phyloP scores from a whole-genome alignment of 2,888 invertebrate genomes.

The Drosophila neotestacea region DNA sequence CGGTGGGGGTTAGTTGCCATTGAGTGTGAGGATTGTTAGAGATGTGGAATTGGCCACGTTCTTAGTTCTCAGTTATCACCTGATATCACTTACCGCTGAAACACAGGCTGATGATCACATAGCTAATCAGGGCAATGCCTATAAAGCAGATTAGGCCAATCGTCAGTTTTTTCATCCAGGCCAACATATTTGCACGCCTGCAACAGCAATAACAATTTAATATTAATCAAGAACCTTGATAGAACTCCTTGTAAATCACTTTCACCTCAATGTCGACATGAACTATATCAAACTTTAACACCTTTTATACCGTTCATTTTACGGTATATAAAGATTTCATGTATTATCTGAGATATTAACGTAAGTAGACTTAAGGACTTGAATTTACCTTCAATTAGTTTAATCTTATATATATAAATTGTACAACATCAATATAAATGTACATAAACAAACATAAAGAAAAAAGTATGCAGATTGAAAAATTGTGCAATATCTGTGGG shows the following conservation, averaged over 20 bases:
- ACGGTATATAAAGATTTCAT: background rate
- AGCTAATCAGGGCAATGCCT: constrained; percentile 83
- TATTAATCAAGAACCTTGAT: background rate
- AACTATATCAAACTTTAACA: background rate
- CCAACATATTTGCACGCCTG: constrained; percentile 82
- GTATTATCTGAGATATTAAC: background rate
- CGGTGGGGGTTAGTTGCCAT: constrained; percentile 36
- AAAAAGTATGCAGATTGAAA: background rate
- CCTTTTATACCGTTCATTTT: constrained; percentile 8
- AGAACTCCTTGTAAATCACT: background rate
- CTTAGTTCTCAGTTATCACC: constrained; percentile 2
- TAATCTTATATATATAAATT: background rate
- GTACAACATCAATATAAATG: background rate
- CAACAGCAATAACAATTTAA: constrained; percentile 13
- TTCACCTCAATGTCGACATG: constrained; percentile 22
- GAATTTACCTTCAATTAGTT: background rate
- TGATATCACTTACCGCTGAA: constrained; percentile 81
- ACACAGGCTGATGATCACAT: constrained; percentile 83
- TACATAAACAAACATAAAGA: background rate
- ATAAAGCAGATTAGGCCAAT: constrained; percentile 83
- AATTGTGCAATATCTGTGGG: background rate
- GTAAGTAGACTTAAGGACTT: background rate
- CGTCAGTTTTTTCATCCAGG: constrained; percentile 84
- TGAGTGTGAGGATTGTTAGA: constrained; percentile 40
- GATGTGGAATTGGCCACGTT: background rate